Evolutionary conservation across 1,140 invertebrate genomes (phyloP).

Genomic region (Trichonephila inaurata): DNA sequence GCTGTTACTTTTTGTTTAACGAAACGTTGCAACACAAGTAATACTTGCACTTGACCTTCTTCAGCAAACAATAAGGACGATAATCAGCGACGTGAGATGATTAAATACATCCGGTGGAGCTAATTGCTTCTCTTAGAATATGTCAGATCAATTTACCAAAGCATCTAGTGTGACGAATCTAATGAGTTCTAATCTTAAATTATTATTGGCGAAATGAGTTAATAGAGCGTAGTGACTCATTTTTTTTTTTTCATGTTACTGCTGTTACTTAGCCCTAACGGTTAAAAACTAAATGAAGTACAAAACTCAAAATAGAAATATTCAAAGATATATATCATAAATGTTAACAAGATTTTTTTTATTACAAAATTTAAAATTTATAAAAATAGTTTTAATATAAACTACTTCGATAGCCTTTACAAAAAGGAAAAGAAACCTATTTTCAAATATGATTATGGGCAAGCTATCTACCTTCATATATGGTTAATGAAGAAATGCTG

Average conservation of each 20-base stretch:
- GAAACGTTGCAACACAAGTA: background rate
- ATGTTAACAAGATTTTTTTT: too few species aligned
- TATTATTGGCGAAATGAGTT: background rate
- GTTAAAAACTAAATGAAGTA: background rate
- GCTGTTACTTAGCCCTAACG: too few species aligned
- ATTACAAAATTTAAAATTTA: too few species aligned
- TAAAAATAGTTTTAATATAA: too few species aligned
- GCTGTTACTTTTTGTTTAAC: background rate
- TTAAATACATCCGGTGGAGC: conserved; percentile 13
- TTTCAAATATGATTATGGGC: too few species aligned
- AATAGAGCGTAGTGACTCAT: background rate
- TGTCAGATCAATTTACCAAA: background rate
- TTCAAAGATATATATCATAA: too few species aligned
- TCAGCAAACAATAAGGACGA: conserved; percentile 20
- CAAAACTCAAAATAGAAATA: too few species aligned
- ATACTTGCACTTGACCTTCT: conserved; percentile 36
- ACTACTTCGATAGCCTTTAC: too few species aligned
- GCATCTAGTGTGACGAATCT: background rate
- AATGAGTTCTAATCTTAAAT: background rate
- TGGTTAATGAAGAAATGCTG: too few species aligned
- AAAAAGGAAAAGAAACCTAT: too few species aligned
- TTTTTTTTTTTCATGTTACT: background rate
- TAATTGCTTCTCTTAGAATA: conserved; percentile 20
- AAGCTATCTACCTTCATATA: too few species aligned
- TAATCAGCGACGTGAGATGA: background rate